These are phyloP conservation scores for Catharus bicknelli DNA, from an alignment of 2,113 vertebrate genomes.

Conservation along the genomic window DNA sequence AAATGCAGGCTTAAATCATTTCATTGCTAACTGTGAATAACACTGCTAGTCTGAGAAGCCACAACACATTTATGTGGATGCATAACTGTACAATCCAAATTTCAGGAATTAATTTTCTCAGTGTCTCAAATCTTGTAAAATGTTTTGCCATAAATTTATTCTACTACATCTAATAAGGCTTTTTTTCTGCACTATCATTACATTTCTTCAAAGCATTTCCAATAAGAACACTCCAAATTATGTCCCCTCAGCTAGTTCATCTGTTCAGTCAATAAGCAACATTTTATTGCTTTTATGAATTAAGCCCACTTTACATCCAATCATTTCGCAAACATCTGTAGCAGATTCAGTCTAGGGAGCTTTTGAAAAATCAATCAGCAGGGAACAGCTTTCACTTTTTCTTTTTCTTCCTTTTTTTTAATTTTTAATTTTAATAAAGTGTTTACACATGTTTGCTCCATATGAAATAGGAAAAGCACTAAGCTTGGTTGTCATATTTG, in stretches of 20 bases:
- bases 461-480: constrained; percentile 41
- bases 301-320: constrained; percentile 77
- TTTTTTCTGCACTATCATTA: constrained; percentile 62
- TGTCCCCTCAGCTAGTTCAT: constrained; percentile 76
- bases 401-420: constrained; percentile 17
- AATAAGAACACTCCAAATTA: constrained; percentile 76
- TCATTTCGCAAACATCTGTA: constrained; percentile 80
- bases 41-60: neutral
- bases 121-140: constrained; percentile 48
- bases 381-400: constrained; percentile 74
- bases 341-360: constrained; percentile 75
- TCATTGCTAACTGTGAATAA: neutral
- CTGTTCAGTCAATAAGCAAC: constrained; percentile 77
- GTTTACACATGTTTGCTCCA: constrained; percentile 73
- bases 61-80: neutral
- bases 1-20: neutral
- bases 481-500: neutral
- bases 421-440: constrained; percentile 74
- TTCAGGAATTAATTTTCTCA: constrained; percentile 38
- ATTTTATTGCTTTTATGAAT: constrained; percentile 82
- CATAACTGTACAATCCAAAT: constrained; percentile 16
- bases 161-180: constrained; percentile 64
- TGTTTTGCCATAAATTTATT: constrained; percentile 59
- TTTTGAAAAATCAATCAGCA: constrained; percentile 80
- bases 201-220: constrained; percentile 66